Base-by-base conservation (phyloP, 2,797 vertebrate genomes). In the Hafferia zeledoni region DNA sequence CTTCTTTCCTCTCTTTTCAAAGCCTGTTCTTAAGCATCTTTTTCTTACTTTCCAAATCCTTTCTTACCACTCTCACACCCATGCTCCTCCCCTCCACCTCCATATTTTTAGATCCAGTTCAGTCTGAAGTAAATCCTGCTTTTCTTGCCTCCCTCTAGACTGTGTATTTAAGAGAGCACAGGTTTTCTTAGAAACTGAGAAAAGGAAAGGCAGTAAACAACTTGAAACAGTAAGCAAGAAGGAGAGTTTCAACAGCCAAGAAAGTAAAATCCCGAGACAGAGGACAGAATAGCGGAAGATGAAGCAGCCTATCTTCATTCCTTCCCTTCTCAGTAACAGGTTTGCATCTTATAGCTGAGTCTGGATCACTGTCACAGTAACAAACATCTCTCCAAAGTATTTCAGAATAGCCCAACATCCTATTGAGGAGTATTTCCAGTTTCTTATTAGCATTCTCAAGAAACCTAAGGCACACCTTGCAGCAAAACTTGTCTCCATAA, bases 31-130 rank as follows among this genome's bases (percentile, higher is more conserved):
- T 47, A 13, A 72, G 35, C 31, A 83, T 44, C 25, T 30, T 76
- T 49, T 69, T 43, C 47, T 64, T 55, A 35, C 28, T 91, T 93
- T 81, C 15, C 31, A 88, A 75, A 71, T 53, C 19, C 8, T 19
- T 69, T 70, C 33, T 57, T 56, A 43, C 27, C 41, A 49, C 6
- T 19, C 33, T 71, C 61, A 57, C 10, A 83, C 43, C 69, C 55
- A 11, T 28, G 20, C 31, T 55, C 61, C 39, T 35, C 18, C 15
- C 16, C 6, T 7, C 7, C 3, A 1, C 2, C 4, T 5, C 14
- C 17, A 22, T 9, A 22, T n/a, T 59, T 83, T 86, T 37, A 39
- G 18, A 83, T 50, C n/a, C 37, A 39, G 30, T 57, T 75, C 59
- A 13, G 61, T 82, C 24, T 65, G 31, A 86, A 85, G 35, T 44